Evolutionary conservation across 2,888 invertebrate genomes (phyloP), one percentile per base, ranked within the genome.

Genomic region (Desoria tigrina): DNA sequence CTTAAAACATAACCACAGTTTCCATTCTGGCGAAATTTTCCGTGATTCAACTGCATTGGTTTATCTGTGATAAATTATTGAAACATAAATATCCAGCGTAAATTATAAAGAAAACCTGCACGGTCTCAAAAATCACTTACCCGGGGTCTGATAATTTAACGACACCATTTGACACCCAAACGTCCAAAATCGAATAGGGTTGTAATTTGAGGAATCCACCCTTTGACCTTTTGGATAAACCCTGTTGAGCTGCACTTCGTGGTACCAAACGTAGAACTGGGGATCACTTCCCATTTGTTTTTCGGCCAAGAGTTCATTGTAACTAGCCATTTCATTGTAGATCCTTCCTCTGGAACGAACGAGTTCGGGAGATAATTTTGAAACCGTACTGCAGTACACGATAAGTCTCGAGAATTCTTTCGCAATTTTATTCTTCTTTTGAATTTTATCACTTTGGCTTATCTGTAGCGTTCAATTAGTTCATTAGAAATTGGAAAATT

Each of bases 341-440:
- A 88, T 83, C 81, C 91, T 88, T 7, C 87, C 87, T 59, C 84
- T 84, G 16, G 89, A 82, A 77, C 86, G 82, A 1, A 92, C 90
- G 56, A 86, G 83, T 78, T 86, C 88, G 81, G 92, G 93, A 1
- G 89, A 85, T 9, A 92, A 90, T 51, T 63, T 69, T 0, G 68
- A 50, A 1, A 74, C 60, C 37, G 91, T 88, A 61, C 92, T 88
- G 81, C 95, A 98, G 80, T 98, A 99, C 24, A 98, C 90, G 59
- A 97, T 96, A 37, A 99, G 84, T 81, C 95, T 93, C 0, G 97
- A 98, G 85, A 99, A 90, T 83, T 99, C 97, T 78, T 93, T 92
- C 51, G 98, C 97, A 74, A 98, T 92, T 64, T 92, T 86, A 82
- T 0, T 88, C 88, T 61, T 91, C 86, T 81, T 99, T 96, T 86